Evolutionary conservation across 2,113 vertebrate genomes (phyloP), one percentile per base, ranked within the genome.

Genomic region (Psittacara wagleri): DNA sequence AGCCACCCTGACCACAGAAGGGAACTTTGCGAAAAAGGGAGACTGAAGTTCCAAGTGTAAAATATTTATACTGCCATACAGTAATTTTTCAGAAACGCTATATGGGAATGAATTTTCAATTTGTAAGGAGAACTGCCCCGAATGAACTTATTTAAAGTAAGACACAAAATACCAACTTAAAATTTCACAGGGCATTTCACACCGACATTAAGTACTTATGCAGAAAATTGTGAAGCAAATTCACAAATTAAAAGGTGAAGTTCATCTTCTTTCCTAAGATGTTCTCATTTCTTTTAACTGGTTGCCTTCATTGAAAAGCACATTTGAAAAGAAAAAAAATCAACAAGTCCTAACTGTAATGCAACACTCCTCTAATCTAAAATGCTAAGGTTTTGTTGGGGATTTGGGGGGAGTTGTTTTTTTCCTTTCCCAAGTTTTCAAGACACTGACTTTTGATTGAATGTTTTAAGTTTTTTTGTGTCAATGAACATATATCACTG

Each of bases 181-280:
- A 85, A 94, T 69, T 92, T 76, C 23, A 72, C 68, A 82, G 29
- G 22, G 17, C 18, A 68, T 87, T 85, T 89, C 48, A 76, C 0
- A 0, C 11, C 57, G 7, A 62, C 3, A 0, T 27, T 27, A 83
- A 66, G 8, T 37, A 66, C n/a, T 77, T 80, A 10, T 48, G 23
- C 57, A 83, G 35, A 73, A 86, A 92, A 69, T 0, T 35, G 9
- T 28, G 27, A 89, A 83, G 31, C 68, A 82, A 88, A 69, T 54
- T 83, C 54, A 88, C 43, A 88, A 83, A 67, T 6, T 39, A 90
- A 93, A 91, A 63, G 13, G 4, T 66, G 11, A 83, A 23, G 16
- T 61, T 83, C 70, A 63, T 24, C 9, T 61, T 79, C 29, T 52
- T 24, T 79, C 35, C 82, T 68, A 83, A 83, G 84, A 83, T 0